These are phyloP conservation scores for Synanthedon formicaeformis DNA, from an alignment of 2,888 invertebrate species.

Conservation along the genomic window DNA sequence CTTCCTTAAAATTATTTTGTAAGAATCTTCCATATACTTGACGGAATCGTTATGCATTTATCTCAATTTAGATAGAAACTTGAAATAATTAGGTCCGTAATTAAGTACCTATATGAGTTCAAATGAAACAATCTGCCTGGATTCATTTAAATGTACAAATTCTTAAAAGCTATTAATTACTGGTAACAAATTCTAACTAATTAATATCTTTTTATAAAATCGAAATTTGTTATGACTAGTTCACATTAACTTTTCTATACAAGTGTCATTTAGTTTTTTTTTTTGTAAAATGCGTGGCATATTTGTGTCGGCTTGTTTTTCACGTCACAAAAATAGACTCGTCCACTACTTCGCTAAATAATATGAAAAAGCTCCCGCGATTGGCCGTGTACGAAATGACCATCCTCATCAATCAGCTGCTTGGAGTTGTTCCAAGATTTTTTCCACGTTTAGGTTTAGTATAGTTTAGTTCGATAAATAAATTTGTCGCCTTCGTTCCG, in stretches of 20 bases:
- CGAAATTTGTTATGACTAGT: too few relatives aligned
- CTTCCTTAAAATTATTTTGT: too few relatives aligned
- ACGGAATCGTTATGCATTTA: too few relatives aligned
- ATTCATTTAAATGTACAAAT: too few relatives aligned
- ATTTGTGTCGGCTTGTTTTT: slow-evolving; percentile 62
- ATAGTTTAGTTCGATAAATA: slow-evolving; percentile 59
- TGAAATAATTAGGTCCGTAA: too few relatives aligned
- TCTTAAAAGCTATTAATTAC: too few relatives aligned
- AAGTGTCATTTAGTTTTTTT: not conserved
- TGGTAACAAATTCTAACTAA: too few relatives aligned
- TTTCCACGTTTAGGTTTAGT: slow-evolving; percentile 68
- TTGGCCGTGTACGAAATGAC: slow-evolving; percentile 70
- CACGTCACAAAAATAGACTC: slow-evolving; percentile 63
- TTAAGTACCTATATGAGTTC: too few relatives aligned
- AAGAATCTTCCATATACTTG: too few relatives aligned
- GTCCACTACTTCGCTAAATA: slow-evolving; percentile 67
- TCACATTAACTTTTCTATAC: not conserved
- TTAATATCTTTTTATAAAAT: too few relatives aligned
- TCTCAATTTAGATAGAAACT: too few relatives aligned
- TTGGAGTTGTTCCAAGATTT: slow-evolving; percentile 67
- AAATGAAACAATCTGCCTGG: too few relatives aligned
- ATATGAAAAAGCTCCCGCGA: slow-evolving; percentile 66
- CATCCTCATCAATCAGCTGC: slow-evolving; percentile 71
- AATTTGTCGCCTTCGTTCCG: slow-evolving; percentile 33
- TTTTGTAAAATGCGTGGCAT: slow-evolving; percentile 5